Percentiles rank a stretch among this genome's conserved stretches.
These are phyloP conservation scores for Colletes collaris DNA, from an alignment of 2,888 invertebrate genomes.

Conservation along the genomic window DNA sequence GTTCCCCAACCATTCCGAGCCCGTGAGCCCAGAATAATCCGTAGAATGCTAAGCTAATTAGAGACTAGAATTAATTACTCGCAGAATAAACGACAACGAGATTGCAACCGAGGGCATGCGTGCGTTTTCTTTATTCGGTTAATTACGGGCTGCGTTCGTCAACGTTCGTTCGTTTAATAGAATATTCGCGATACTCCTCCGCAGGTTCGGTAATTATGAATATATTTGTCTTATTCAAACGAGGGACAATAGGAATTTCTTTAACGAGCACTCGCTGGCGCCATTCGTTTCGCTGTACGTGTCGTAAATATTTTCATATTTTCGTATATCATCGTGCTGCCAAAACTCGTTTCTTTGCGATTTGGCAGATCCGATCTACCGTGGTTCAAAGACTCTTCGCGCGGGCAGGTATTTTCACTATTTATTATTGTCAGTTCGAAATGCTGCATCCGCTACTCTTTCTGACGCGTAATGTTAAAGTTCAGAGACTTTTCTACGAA, in stretches of 20 bases:
- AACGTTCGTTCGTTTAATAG: slow-evolving; percentile 8
- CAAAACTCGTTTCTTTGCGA: background rate
- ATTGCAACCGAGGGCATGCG: slow-evolving; percentile 36
- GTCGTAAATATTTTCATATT: slow-evolving; percentile 28
- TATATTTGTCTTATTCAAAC: background rate
- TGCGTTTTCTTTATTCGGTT: slow-evolving; percentile 38
- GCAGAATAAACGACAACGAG: slow-evolving; percentile 37
- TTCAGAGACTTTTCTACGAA: background rate
- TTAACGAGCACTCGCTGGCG: no score
- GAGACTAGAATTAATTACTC: slow-evolving; percentile 60
- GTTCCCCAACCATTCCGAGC: slow-evolving; percentile 37
- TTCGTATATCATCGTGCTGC: slow-evolving; percentile 13
- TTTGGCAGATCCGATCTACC: slow-evolving; percentile 25
- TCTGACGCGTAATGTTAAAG: background rate
- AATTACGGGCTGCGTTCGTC: slow-evolving; percentile 10
- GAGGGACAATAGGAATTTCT: slow-evolving; percentile 1
- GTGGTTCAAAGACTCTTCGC: background rate
- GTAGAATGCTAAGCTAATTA: slow-evolving; percentile 60
- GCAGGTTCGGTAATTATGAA: no score
- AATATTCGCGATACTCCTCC: background rate
- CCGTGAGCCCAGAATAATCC: slow-evolving; percentile 49
- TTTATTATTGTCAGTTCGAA: slow-evolving; percentile 2
- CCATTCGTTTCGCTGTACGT: background rate
- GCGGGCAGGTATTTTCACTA: background rate
- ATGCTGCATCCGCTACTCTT: background rate